Evolutionary conservation across 2,113 vertebrate genomes (phyloP).

Genomic region (Ophiodon elongatus): DNA sequence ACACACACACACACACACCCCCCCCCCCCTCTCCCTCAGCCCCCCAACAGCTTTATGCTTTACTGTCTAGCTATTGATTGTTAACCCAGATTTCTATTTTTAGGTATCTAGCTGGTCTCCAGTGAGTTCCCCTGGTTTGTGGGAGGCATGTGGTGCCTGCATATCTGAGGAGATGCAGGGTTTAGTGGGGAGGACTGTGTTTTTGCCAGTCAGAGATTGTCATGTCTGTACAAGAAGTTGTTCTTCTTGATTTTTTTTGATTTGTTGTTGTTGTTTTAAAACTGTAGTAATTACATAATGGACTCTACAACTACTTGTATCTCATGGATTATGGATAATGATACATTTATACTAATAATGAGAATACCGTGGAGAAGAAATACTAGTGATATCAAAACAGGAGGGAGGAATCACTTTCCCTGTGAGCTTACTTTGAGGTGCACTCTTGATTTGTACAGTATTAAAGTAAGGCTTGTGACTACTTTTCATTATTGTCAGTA

Average conservation of each 20-base stretch:
- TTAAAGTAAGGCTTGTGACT: background rate
- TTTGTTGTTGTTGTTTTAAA: background rate
- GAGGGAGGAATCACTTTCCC: background rate
- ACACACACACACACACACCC: no score
- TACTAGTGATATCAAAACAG: background rate
- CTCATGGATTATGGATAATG: background rate
- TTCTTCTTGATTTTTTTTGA: background rate
- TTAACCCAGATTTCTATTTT: constrained; percentile 73
- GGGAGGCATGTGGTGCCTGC: constrained; percentile 56
- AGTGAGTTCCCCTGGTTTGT: constrained; percentile 54
- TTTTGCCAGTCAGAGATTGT: constrained; percentile 23
- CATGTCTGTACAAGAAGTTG: background rate
- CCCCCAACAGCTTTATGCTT: constrained; percentile 39
- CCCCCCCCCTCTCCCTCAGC: background rate
- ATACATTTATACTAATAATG: background rate
- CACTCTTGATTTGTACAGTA: background rate
- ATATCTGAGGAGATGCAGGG: constrained; percentile 41
- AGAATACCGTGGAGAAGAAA: background rate
- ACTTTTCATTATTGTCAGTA: background rate
- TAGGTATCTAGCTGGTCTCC: constrained; percentile 62
- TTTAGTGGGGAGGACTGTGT: constrained; percentile 19
- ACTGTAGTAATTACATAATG: background rate
- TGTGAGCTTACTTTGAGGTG: background rate
- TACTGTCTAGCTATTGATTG: constrained; percentile 71
- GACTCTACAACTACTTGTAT: background rate